These are phyloP conservation scores for Harpalus rubripes DNA, from an alignment of 2,888 invertebrate species.

Conservation along the genomic window DNA sequence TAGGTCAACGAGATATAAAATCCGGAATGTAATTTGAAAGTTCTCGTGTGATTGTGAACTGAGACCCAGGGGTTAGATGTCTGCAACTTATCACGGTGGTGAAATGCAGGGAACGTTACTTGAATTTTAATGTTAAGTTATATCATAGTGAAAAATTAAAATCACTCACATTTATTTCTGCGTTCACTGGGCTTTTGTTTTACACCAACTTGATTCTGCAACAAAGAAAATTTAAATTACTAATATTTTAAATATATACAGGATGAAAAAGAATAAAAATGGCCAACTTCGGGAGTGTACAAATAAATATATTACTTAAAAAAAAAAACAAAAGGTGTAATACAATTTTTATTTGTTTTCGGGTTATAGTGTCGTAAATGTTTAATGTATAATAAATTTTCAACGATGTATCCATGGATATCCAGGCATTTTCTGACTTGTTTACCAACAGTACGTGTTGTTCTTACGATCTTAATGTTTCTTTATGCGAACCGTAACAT, in stretches of 20 bases:
- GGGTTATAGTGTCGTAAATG: too few relatives aligned
- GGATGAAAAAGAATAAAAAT: too few relatives aligned
- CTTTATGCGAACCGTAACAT: too few relatives aligned
- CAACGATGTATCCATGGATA: too few relatives aligned
- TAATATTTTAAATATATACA: neutral
- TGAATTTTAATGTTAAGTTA: neutral
- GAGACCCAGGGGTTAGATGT: constrained; percentile 8
- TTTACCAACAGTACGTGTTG: too few relatives aligned
- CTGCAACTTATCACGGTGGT: constrained; percentile 22
- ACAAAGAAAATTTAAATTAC: neutral
- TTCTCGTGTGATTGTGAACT: constrained; percentile 23
- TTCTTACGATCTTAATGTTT: too few relatives aligned
- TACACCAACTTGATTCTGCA: neutral
- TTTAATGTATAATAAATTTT: too few relatives aligned
- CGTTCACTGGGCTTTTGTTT: neutral
- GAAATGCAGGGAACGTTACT: neutral
- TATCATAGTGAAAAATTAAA: neutral
- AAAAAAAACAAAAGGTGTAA: too few relatives aligned
- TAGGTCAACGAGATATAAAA: constrained; percentile 39
- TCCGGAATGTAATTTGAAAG: constrained; percentile 29
- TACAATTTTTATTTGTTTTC: too few relatives aligned
- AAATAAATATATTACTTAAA: too few relatives aligned
- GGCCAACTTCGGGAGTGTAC: too few relatives aligned
- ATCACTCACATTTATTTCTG: constrained; percentile 3
- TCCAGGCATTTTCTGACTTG: too few relatives aligned